A percentile compares a stretch with the other conserved stretches of the same genome.
Evolutionary conservation across 2,888 invertebrate genomes (phyloP).

Genomic region (Exephanes ischioxanthus): DNA sequence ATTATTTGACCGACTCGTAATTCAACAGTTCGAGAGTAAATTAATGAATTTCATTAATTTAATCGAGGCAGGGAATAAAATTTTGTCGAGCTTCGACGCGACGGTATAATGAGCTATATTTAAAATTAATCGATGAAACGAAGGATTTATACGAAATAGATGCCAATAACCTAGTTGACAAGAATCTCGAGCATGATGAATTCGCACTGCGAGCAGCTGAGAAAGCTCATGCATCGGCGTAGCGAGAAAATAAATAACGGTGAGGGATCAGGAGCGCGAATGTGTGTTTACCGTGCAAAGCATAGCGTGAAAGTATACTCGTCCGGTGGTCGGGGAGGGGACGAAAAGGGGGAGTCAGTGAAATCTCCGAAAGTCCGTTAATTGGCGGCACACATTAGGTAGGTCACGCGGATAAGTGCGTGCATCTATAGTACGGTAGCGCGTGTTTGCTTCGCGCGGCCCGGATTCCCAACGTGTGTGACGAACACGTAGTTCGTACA

Average conservation of each 20-base stretch:
- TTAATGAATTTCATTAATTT: neutral
- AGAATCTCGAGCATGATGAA: neutral
- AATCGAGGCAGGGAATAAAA: neutral
- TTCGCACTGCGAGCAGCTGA: neutral
- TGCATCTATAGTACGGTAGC: constrained; percentile 2
- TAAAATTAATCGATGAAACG: neutral
- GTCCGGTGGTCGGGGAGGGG: neutral
- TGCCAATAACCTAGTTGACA: neutral
- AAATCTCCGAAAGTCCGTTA: constrained; percentile 68
- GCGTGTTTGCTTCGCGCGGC: constrained; percentile 17
- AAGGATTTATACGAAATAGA: neutral
- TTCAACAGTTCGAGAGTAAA: neutral
- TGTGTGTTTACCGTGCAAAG: constrained; percentile 27
- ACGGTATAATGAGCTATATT: neutral
- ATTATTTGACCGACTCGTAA: too few relatives aligned
- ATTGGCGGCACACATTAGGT: constrained; percentile 66
- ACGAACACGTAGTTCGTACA: constrained; percentile 11
- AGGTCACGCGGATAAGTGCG: constrained; percentile 56
- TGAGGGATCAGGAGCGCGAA: constrained; percentile 3
- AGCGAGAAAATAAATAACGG: constrained; percentile 9
- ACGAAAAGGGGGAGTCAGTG: constrained; percentile 50
- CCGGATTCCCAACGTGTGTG: constrained; percentile 44
- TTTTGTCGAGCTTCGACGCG: neutral
- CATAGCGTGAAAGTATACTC: constrained; percentile 46
- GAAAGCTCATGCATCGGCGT: neutral